Evolutionary conservation across 1,140 invertebrate species (phyloP).

Genomic region (Pentalonia nigronervosa): DNA sequence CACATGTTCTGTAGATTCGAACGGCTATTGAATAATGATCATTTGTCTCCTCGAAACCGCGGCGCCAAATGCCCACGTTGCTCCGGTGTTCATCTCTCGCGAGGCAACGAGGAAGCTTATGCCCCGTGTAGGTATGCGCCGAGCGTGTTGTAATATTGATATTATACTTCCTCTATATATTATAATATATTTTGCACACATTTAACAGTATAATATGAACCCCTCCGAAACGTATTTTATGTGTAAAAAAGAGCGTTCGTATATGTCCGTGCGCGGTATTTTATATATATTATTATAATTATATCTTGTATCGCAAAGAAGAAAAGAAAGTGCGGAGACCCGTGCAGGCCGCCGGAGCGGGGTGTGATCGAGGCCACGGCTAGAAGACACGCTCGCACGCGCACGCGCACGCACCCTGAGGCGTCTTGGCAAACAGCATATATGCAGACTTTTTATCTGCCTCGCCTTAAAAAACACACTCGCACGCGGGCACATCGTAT

Average conservation of each 20-base stretch:
- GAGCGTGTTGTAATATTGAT: too few relatives aligned
- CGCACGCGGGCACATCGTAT: not conserved
- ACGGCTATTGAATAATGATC: too few relatives aligned
- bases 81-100: too few relatives aligned
- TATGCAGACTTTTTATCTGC: conserved; percentile 28
- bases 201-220: not conserved
- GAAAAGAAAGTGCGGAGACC: conserved; percentile 48
- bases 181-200: too few relatives aligned
- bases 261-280: not conserved
- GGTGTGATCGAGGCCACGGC: conserved; percentile 52
- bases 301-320: not conserved
- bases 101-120: too few relatives aligned
- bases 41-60: too few relatives aligned
- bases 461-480: conserved; percentile 42
- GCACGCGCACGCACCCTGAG: conserved; percentile 13
- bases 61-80: too few relatives aligned
- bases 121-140: too few relatives aligned
- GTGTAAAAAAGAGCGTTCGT: not conserved
- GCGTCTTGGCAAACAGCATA: conserved; percentile 43
- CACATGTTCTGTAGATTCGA: too few relatives aligned
- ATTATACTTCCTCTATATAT: too few relatives aligned
- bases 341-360: conserved; percentile 1
- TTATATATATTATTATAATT: conserved; percentile 7
- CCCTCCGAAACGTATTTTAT: not conserved
- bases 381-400: conserved; percentile 11